These are phyloP conservation scores for Virgularia gustaviana DNA, from an alignment of 92 coral and sea anemone genomes.

Conservation along the genomic window DNA sequence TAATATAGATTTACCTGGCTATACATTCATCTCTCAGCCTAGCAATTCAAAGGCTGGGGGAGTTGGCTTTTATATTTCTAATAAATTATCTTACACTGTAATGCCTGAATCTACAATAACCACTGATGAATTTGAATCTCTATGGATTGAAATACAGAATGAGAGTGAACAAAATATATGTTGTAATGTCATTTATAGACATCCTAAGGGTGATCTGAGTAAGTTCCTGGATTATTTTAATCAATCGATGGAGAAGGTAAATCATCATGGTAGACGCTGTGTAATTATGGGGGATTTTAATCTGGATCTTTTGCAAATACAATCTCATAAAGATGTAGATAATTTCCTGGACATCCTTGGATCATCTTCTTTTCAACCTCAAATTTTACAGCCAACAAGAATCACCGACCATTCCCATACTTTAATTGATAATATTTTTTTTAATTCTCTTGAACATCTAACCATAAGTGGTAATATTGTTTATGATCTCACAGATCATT, in stretches of 20 bases:
- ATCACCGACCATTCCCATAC: neutral
- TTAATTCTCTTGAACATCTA: conserved; percentile 1
- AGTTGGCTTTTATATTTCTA: conserved; percentile 7
- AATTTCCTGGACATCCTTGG: too few species aligned
- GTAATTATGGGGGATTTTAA: too few species aligned
- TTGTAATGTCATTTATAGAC: neutral
- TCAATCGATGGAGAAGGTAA: neutral
- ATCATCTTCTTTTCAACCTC: too few species aligned
- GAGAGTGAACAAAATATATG: neutral
- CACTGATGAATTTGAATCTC: neutral
- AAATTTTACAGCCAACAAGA: neutral
- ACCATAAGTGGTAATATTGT: neutral
- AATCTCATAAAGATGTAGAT: too few species aligned
- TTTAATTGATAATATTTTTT: neutral
- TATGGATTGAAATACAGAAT: conserved; percentile 5
- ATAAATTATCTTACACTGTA: neutral
- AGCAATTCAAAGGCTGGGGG: conserved; percentile 17
- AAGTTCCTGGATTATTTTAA: neutral
- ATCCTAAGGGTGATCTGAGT: neutral
- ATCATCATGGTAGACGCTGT: too few species aligned
- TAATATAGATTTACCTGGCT: conserved; percentile 19
- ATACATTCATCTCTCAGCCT: conserved; percentile 15
- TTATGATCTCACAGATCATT: too few species aligned
- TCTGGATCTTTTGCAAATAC: too few species aligned
- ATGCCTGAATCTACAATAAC: neutral